These are phyloP conservation scores for Xestobium rufovillosum DNA, from an alignment of 2,888 invertebrate genomes.

Conservation along the genomic window DNA sequence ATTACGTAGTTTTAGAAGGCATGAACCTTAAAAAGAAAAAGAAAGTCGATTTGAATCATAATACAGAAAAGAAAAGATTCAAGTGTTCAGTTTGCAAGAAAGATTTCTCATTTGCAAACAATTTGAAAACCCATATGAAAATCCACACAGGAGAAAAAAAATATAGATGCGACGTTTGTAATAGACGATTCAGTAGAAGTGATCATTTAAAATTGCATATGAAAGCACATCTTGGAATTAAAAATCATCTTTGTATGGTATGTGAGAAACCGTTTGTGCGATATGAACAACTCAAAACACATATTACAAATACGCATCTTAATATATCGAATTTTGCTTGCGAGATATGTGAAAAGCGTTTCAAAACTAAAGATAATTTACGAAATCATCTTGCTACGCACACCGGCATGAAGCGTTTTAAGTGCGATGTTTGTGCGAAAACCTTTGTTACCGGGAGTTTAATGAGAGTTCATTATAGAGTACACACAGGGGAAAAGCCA, in stretches of 20 bases:
- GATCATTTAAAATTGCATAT: slow-evolving; percentile 1
- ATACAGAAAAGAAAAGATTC: too few species aligned
- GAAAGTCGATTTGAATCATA: background rate
- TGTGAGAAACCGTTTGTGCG: background rate
- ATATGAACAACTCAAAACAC: background rate
- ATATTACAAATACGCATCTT: background rate
- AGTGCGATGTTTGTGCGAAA: background rate
- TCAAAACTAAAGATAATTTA: background rate
- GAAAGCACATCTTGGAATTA: background rate
- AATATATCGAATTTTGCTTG: background rate
- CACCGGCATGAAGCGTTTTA: background rate
- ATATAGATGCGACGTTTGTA: background rate
- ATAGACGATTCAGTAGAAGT: background rate
- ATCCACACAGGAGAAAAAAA: background rate
- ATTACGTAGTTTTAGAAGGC: too few species aligned
- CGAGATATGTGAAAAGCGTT: background rate
- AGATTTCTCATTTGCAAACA: background rate
- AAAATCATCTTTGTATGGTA: background rate
- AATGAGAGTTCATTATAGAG: background rate
- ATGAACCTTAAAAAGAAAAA: background rate
- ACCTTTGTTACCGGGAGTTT: background rate
- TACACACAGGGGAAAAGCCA: background rate
- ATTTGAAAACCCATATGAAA: background rate
- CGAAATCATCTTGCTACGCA: background rate
- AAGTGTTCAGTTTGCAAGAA: background rate